Evolutionary conservation across 2,888 invertebrate species (phyloP), one percentile per base, ranked within the genome.

Genomic region (Lamproptera curius): DNA sequence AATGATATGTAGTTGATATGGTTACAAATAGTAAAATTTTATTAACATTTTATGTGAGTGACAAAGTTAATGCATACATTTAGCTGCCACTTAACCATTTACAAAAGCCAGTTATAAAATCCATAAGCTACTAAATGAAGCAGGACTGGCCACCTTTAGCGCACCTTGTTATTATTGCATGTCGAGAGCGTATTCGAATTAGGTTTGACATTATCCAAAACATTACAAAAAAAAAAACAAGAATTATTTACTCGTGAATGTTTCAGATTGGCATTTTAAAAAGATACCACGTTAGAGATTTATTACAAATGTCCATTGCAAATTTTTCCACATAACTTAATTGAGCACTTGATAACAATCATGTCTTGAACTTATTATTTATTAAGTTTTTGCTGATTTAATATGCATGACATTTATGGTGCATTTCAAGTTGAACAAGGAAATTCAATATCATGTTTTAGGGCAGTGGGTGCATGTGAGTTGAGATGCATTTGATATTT

Each of bases 341-440:
- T n/a, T n/a, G n/a, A n/a, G n/a, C n/a, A n/a, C n/a, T n/a, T n/a
- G n/a, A n/a, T n/a, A n/a, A 54, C 62, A 61, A 60, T 53, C 54
- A 56, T 62, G 49, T 65, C 67, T 65, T 65, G 58, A 61, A 58
- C n/a, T 62, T 50, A 55, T 50, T 46, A 50, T 55, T 49, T 44
- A 52, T 23, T 34, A 17, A 10, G 6, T 50, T 56, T 66, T 67
- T 63, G 63, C 70, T 76, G 72, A 74, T 74, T 74, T 53, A 50
- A 62, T 62, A 76, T 77, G 73, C 79, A 59, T 48, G 61, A 59
- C 70, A 66, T 73, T 70, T 56, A 65, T 55, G 51, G 46, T 61
- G 58, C 65, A 58, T 57, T 49, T 50, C 31, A 49, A 46, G 42
- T 51, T 45, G 50, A 46, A 45, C 51, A 46, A 44, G 44, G 43